phyloP scores from a whole-genome alignment of 2,888 invertebrate species.

The Cephonodes hylas region DNA sequence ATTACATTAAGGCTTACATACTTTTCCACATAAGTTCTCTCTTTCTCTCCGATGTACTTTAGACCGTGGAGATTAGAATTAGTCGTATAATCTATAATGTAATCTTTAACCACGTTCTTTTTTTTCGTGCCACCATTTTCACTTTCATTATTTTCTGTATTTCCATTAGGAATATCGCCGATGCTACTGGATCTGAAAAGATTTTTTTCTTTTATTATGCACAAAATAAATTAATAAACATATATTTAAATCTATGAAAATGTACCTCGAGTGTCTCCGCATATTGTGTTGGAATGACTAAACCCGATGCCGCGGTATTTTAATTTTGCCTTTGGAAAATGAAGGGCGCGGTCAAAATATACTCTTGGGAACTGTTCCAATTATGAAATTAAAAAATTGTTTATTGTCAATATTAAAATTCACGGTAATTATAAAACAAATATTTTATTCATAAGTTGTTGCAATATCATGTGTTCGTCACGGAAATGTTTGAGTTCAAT shows the following conservation, averaged over 20 bases:
- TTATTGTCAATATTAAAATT: neutral
- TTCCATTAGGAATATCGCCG: slow-evolving; percentile 29
- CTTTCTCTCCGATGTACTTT: slow-evolving; percentile 82
- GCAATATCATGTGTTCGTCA: neutral
- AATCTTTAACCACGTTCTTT: slow-evolving; percentile 58
- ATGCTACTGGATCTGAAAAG: slow-evolving; percentile 39
- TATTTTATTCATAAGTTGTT: neutral
- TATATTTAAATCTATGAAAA: neutral
- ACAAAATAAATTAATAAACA: neutral
- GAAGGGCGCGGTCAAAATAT: slow-evolving; percentile 14
- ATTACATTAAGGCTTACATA: too few species aligned
- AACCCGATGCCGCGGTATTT: slow-evolving; percentile 14
- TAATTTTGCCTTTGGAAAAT: slow-evolving; percentile 24
- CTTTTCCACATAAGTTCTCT: slow-evolving; percentile 81
- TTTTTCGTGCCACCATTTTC: slow-evolving; percentile 14
- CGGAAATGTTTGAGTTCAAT: too few species aligned
- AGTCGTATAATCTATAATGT: slow-evolving; percentile 81
- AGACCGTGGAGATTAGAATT: slow-evolving; percentile 84
- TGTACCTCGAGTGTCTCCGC: slow-evolving; percentile 33
- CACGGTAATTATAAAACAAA: neutral
- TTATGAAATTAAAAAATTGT: slow-evolving; percentile 34
- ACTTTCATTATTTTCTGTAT: slow-evolving; percentile 32
- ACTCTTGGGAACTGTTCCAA: slow-evolving; percentile 26
- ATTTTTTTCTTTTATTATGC: neutral
- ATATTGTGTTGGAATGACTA: slow-evolving; percentile 28